Percentiles rank a stretch among this genome's conserved stretches.
These are phyloP conservation scores for Nesidiocoris tenuis DNA, from an alignment of 2,888 invertebrate genomes.

Conservation along the genomic window DNA sequence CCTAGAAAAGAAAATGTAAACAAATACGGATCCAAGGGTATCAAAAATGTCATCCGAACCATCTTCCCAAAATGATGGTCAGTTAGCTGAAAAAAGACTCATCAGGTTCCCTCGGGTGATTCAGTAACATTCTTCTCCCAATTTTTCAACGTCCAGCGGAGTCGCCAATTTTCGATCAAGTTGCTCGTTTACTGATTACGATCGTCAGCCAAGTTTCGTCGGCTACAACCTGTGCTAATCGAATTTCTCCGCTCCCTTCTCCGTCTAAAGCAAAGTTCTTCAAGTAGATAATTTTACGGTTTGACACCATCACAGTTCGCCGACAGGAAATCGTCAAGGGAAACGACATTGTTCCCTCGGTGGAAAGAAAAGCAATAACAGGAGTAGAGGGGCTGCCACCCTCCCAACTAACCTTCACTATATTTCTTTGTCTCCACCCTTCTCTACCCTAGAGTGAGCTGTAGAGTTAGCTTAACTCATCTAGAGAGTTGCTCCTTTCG, in stretches of 20 bases:
- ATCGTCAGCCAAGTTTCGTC: no score
- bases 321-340: background rate
- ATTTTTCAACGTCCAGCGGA: no score
- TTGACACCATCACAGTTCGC: background rate
- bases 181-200: no score
- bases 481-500: background rate
- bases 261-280: background rate
- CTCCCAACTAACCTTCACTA: background rate
- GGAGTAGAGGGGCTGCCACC: background rate
- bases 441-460: background rate
- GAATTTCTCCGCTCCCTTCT: background rate
- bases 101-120: no score
- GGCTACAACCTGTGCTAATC: no score
- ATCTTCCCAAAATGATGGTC: no score
- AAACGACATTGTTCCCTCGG: background rate
- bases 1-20: no score
- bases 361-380: background rate
- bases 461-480: background rate
- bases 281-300: background rate
- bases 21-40: no score
- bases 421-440: background rate
- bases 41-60: no score
- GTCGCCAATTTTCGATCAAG: no score
- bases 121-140: no score
- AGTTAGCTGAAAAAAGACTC: no score